Evolutionary conservation across 2,113 vertebrate species (phyloP), one percentile per base, ranked within the genome.

Genomic region (Edolisoma coerulescens): DNA sequence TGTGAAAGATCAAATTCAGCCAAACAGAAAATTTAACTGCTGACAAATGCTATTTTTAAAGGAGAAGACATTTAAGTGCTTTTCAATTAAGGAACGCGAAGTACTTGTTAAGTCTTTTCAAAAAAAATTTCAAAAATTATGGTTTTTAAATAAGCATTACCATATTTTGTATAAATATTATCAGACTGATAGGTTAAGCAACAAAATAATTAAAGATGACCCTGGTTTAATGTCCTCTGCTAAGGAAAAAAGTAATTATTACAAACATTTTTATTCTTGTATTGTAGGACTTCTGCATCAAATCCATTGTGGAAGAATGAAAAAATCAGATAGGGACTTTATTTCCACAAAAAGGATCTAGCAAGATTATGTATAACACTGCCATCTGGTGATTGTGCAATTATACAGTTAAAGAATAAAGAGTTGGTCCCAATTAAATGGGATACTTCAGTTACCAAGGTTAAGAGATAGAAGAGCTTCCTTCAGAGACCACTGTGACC

Each of bases 331-430:
- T 7, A 61, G 16, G 11, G 70, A 41, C 20, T 65, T 76, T 54
- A 63, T n/a, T 82, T 24, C 47, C 74, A 74, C 26, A 87, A 68
- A 64, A 82, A 79, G 6, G 61, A 59, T 39, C 26, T 50, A 50
- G 49, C 32, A 85, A 86, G 85, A 83, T 69, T 26, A 69, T 15
- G 42, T 93, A 1, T 90, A 89, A 95, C 59, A 93, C 70, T 95
- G 91, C 90, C 95, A 95, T 81, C 92, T 95, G 95, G 63, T 77
- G 95, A 92, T 30, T 75, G 83, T 78, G 94, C 92, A 93, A 59
- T 77, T 93, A 69, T 2, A 77, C 2, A 7, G 54, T 47, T 77
- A 61, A 86, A 63, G 27, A 73, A 59, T 3, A 50, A 69, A 74
- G 41, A 91, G 42, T 0, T 81, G 50, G 59, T 90, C 64, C 20